Conservation (phyloP, 2,797 vertebrate genomes). For the Garrulus glandarius region DNA sequence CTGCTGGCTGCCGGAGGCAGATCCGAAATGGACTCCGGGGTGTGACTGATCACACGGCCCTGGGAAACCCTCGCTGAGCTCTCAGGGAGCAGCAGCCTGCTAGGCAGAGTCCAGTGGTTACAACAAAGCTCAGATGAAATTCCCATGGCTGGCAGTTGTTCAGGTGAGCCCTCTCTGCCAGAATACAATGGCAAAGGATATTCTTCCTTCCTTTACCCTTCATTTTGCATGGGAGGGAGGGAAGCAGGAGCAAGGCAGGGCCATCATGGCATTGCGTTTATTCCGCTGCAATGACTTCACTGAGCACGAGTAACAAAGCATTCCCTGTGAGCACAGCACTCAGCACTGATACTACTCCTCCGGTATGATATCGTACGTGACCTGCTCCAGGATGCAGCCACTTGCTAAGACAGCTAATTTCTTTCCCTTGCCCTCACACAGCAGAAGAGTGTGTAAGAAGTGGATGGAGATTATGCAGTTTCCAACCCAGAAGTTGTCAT, state of each 20-base stretch:
- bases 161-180: background rate
- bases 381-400: background rate
- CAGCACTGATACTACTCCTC: background rate
- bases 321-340: background rate
- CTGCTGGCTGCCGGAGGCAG: too few relatives aligned
- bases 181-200: background rate
- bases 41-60: too few relatives aligned
- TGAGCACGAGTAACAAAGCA: background rate
- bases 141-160: background rate
- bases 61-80: too few relatives aligned
- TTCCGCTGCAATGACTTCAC: background rate
- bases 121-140: background rate
- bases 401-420: background rate
- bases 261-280: background rate
- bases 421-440: background rate
- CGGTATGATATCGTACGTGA: accelerated
- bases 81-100: too few relatives aligned
- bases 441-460: background rate
- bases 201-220: background rate
- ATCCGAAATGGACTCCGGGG: too few relatives aligned
- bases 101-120: too few relatives aligned
- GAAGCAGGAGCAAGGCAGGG: background rate
- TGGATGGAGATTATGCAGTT: background rate
- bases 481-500: background rate
- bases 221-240: background rate